Conservation (phyloP, 2,113 vertebrate species). For the Heptranchias perlo region DNA sequence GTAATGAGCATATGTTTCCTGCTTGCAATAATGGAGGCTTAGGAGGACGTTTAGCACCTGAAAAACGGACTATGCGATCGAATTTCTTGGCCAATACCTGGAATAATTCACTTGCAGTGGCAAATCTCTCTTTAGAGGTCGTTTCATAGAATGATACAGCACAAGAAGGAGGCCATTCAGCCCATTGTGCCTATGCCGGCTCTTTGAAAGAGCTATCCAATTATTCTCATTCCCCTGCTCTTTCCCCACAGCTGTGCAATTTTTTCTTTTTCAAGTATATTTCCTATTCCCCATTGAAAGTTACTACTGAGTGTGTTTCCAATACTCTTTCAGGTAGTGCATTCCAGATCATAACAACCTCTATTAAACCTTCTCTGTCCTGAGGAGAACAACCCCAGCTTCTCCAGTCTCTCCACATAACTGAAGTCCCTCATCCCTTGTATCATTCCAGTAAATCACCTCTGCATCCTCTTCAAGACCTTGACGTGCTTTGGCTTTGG, state of each 20-base stretch:
- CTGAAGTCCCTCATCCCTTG: neutral
- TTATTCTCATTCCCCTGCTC: too few species aligned
- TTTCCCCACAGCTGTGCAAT: neutral
- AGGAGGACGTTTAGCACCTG: too few species aligned
- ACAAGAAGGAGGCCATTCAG: too few species aligned
- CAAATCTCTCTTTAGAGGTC: neutral
- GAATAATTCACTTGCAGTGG: neutral
- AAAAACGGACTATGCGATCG: neutral
- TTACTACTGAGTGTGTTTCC: neutral
- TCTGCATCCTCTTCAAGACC: neutral
- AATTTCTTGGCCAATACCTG: neutral
- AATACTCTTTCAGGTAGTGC: neutral
- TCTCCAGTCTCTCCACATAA: neutral
- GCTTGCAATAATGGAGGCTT: neutral
- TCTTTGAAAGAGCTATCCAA: too few species aligned
- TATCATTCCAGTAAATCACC: neutral
- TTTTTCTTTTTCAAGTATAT: neutral
- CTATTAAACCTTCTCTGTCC: neutral
- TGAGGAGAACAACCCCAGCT: neutral
- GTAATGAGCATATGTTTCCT: neutral
- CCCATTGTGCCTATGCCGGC: too few species aligned
- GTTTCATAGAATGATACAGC: neutral
- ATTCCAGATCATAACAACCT: neutral
- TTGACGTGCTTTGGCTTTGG: neutral
- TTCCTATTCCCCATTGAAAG: neutral